Percentiles rank a stretch among this genome's conserved stretches.
Conservation (phyloP, 2,113 vertebrate genomes). For the Misgurnus anguillicaudatus region DNA sequence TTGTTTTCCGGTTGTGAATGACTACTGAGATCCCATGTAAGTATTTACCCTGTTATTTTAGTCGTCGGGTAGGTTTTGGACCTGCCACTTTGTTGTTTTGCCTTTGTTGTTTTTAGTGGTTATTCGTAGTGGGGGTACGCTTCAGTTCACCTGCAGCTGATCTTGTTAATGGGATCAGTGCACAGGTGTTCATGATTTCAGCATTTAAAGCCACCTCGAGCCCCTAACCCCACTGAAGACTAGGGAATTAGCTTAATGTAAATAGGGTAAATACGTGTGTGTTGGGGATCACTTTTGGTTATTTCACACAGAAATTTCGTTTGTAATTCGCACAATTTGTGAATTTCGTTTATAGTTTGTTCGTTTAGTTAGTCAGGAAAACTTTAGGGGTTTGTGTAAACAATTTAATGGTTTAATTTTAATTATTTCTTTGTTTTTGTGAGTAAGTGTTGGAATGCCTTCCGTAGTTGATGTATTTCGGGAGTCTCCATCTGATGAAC, state of each 20-base stretch:
- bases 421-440: background rate
- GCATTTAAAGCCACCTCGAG: background rate
- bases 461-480: too few relatives aligned
- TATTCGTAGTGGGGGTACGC: background rate
- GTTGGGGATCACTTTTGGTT: too few relatives aligned
- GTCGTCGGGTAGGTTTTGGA: background rate
- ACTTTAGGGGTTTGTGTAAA: background rate
- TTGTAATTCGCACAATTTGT: background rate
- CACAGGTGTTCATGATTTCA: too few relatives aligned
- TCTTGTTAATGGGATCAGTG: too few relatives aligned
- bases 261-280: too few relatives aligned
- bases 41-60: background rate
- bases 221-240: background rate
- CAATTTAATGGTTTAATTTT: background rate
- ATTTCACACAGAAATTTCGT: too few relatives aligned
- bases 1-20: too few relatives aligned
- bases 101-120: background rate
- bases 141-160: too few relatives aligned
- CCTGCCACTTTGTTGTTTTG: conserved; percentile 9
- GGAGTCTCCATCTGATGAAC: too few relatives aligned
- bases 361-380: background rate
- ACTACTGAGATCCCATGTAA: too few relatives aligned
- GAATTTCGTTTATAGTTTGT: background rate
- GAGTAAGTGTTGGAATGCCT: too few relatives aligned
- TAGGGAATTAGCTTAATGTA: too few relatives aligned